Percentiles rank a stretch among this genome's conserved stretches.
Evolutionary conservation across 1,140 invertebrate genomes (phyloP).

Genomic region (Lycorma delicatula): DNA sequence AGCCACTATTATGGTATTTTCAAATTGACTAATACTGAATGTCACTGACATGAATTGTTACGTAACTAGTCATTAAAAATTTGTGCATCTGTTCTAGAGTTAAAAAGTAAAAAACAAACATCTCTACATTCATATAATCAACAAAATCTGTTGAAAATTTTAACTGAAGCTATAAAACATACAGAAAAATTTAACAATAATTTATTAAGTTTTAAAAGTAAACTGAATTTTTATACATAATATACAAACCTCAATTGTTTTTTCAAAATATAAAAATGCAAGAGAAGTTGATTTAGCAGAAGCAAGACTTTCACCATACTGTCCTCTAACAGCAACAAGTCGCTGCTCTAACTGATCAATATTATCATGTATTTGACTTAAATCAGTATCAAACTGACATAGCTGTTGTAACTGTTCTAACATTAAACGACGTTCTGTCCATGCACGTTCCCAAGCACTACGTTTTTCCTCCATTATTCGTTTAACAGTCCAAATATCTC

Average conservation of each 20-base stretch:
- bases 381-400: conserved; percentile 60
- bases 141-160: no score
- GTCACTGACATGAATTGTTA: no score
- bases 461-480: conserved; percentile 46
- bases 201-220: no score
- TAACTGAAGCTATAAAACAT: no score
- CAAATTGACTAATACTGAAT: no score
- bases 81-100: no score
- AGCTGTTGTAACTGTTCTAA: conserved; percentile 56
- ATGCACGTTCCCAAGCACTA: conserved; percentile 49
- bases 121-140: no score
- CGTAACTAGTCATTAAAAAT: no score
- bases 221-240: no score
- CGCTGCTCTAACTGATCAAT: conserved; percentile 57
- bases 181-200: no score
- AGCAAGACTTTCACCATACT: conserved; percentile 62
- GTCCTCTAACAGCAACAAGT: conserved; percentile 50
- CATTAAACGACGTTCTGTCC: conserved; percentile 47
- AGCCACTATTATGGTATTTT: no score
- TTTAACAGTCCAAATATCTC: conserved; percentile 61
- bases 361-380: conserved; percentile 63
- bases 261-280: conserved; percentile 69
- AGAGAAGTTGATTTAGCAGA: conserved; percentile 58
- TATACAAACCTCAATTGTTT: conserved; percentile 69
- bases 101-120: no score